Base-by-base conservation (phyloP, 2,888 invertebrate species). In the Paralinhomoeus sp. region DNA sequence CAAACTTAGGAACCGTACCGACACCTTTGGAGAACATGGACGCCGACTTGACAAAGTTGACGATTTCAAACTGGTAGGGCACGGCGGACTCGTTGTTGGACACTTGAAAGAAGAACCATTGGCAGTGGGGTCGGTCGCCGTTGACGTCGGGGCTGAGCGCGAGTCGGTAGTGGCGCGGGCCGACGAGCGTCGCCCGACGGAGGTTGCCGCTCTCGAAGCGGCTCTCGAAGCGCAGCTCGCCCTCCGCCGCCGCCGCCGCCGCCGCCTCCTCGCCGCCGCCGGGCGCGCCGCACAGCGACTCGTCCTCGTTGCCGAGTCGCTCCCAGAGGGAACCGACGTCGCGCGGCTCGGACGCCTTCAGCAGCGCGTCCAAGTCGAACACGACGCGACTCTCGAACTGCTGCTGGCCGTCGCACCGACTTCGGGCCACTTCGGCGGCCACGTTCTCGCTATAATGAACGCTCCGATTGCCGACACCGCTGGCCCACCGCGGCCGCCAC, bases 51-150 rank as follows among this genome's bases (percentile, higher is more conserved):
- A 81, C 77, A 64, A 80, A 80, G 67, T 83, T 83, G 54, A 81
- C 73, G 43, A 83, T 78, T 62, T 82, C 82, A 66, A 83, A 82
- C 37, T 75, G 72, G 62, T 83, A 83, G 0, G 74, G 70, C 2
- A 70, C 67, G 45, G 71, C 71, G 43, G 75, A 72, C 44, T 71
- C 65, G 75, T 80, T 80, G 62, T 78, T 76, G 49, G 66, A 64
- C n/a, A 83, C 76, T 66, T 80, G 77, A 60, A 83, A 83, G 66
- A 83, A 84, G 65, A 83, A 83, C 83, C 83, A 83, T 57, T 82
- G 80, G 59, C 77, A 77, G 50, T 81, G 76, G 47, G 73, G 73
- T 2, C 49, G 58, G 22, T 70, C 71, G 2, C 79, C 76, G 65
- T 81, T 80, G 38, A 81, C 75, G 60, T 83, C 83, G 1, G 82